Base-by-base conservation (phyloP, 35 echinoderm and acorn worm genomes). In the Apostichopus californicus region DNA sequence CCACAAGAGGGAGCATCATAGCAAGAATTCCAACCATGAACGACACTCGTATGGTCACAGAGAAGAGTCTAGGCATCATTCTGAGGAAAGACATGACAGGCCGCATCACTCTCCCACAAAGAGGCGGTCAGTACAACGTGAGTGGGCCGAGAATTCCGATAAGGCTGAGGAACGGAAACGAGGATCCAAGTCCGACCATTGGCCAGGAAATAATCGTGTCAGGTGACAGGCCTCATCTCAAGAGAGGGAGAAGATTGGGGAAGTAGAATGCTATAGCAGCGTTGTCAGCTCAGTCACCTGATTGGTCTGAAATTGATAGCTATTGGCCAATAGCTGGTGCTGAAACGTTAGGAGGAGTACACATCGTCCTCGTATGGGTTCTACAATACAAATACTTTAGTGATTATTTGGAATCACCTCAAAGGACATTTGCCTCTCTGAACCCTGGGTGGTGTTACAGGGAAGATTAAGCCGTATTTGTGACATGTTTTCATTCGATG, bases 1-100 rank as follows among this genome's bases (percentile, higher is more conserved):
- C n/a, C 89, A 91, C 54, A 79, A 79, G 72, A 91, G 89, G 59
- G 89, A 91, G 70, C 73, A 91, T 59, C 89, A 91, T 79, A n/a
- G 52, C 10, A 89, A 89, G 18, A 91, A 91, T 59, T 91, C 89
- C 71, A 91, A 91, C 59, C 89, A 91, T 59, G 89, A 91, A 20
- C 73, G 89, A 8, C 89, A 91, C 59, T 54, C 24, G 46, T 77
- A 79, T n/a, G 77, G 89, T 54, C 89, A 91, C 73, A 72, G 77
- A 6, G 89, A 91, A 15, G 89, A 91, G 21, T 54, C 71, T 15
- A 91, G 89, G 20, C 89, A 91, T 68, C 86, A 89, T 34, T 15
- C 86, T 22, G 61, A 52, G 46, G 86, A 89, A 14, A 73, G 86
- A 89, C 60, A 89, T 54, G 86, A 73, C 11, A 17, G 86, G 15